Percentiles rank a stretch among this genome's conserved stretches.
phyloP scores from a whole-genome alignment of 2,113 vertebrate species.

The Arothron firmamentum region DNA sequence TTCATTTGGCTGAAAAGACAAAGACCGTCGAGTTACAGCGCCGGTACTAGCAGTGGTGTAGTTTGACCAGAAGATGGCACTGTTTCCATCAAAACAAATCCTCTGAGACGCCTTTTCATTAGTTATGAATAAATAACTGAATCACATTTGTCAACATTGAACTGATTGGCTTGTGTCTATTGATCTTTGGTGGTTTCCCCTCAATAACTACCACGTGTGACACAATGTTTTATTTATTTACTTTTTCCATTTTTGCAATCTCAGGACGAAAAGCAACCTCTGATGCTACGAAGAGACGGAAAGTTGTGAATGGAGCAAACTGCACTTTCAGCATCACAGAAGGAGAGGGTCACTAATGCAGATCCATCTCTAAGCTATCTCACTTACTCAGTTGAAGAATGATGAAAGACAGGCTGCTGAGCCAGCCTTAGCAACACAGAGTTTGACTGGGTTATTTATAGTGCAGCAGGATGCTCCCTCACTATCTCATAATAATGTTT shows the following conservation, averaged over 20 bases:
- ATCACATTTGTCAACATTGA: background rate
- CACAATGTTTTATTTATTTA: too few species aligned
- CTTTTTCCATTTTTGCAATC: constrained; percentile 15
- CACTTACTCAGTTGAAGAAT: constrained; percentile 22
- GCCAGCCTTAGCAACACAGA: constrained; percentile 79
- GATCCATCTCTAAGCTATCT: constrained; percentile 11
- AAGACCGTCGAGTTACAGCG: background rate
- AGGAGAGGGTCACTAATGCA: constrained; percentile 16
- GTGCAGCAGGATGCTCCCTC: constrained; percentile 65
- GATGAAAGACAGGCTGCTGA: constrained; percentile 63
- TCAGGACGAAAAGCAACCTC: constrained; percentile 6
- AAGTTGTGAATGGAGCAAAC: constrained; percentile 45
- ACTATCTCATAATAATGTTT: constrained; percentile 53
- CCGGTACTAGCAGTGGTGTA: background rate
- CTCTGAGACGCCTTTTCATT: constrained; percentile 6
- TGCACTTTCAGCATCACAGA: constrained; percentile 24
- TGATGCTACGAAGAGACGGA: constrained; percentile 9
- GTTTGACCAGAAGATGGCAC: constrained; percentile 56
- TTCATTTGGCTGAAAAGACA: constrained; percentile 80
- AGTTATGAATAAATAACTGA: constrained; percentile 5
- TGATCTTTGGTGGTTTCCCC: background rate
- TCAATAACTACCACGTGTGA: too few species aligned
- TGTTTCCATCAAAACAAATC: background rate
- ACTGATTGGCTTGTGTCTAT: background rate
- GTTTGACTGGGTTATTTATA: constrained; percentile 77